phyloP scores from a whole-genome alignment of 2,113 vertebrate genomes.

The Hipposideros armiger region DNA sequence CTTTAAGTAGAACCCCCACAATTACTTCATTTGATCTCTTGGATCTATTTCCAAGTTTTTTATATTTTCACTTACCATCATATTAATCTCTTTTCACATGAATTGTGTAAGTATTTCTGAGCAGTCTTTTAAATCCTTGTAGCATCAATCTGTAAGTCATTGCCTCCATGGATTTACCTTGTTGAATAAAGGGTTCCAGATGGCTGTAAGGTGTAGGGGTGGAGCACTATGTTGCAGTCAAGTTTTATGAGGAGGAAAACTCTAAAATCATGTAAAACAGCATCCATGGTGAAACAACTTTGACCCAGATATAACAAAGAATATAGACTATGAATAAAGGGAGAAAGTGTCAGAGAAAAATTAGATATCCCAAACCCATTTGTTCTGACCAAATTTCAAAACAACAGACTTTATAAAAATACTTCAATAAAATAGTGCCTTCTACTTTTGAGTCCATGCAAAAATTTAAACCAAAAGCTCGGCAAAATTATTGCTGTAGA shows the following conservation, averaged over 20 bases:
- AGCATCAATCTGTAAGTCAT: not conserved
- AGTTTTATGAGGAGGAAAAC: not conserved
- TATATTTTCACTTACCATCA: not conserved
- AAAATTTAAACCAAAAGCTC: slow-evolving; percentile 46
- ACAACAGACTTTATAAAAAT: slow-evolving; percentile 45
- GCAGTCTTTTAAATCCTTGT: not conserved
- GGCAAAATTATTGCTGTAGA: slow-evolving; percentile 18
- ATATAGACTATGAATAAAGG: not conserved
- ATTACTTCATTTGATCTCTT: not conserved
- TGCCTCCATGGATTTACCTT: not conserved
- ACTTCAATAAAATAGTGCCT: slow-evolving; percentile 24
- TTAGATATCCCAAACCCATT: not conserved
- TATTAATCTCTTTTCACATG: not conserved
- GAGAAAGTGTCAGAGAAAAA: not conserved
- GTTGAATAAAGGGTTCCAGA: not conserved
- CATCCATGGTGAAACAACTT: not conserved
- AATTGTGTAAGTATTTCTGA: not conserved
- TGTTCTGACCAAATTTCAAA: slow-evolving; percentile 43
- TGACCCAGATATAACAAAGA: not conserved
- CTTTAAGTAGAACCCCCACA: not conserved
- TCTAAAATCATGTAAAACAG: not conserved
- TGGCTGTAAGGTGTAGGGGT: not conserved
- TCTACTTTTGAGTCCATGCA: slow-evolving; percentile 31
- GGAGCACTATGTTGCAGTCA: not conserved
- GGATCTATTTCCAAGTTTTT: not conserved